Evolutionary conservation across 2,797 vertebrate genomes (phyloP), one percentile per base, ranked within the genome.

Genomic region (Siniperca undulata): DNA sequence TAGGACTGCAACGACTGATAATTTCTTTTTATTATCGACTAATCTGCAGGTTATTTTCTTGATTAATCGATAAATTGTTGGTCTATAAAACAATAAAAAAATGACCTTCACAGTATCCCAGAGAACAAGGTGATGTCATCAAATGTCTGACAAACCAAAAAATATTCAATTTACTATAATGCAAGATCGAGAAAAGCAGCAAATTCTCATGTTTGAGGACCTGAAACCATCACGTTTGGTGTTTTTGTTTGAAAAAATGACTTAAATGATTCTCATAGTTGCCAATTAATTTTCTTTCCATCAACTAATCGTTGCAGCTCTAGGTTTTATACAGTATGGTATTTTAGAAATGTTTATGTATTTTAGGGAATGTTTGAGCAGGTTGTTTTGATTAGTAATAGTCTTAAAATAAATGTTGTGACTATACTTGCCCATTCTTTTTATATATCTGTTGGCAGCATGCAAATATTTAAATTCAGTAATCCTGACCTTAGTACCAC

Each of bases 401-500:
- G 19, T 16, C 4, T 40, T 30, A 7, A 77, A 61, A 42, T 52
- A 9, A n/a, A n/a, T 7, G 22, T 71, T 58, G 65, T 40, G 19
- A 34, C 16, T 71, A 44, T 7, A 20, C n/a, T 5, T 24, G 20
- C 7, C 7, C 7, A 50, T 27, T 27, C 8, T 52, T 50, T 14
- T 55, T 2, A 17, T 34, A 10, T 30, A 27, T 56, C 14, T 61
- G 14, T 62, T 50, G 14, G 13, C 14, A 40, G 22, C 19, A 44
- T 2, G 1, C 22, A 20, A 0, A 66, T 13, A 8, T 3, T n/a
- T 9, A 24, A 70, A 38, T 30, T 0, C 2, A 27, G 36, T 3
- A 1, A 30, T 70, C 58, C 93, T 93, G 80, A 99, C 98, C 98
- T 97, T 69, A 99, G 96, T 82, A 98, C 94, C 38, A 98, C 96